Evolutionary conservation across 2,113 vertebrate species (phyloP), one percentile per base, ranked within the genome.

Genomic region (Boleophthalmus pectinirostris): DNA sequence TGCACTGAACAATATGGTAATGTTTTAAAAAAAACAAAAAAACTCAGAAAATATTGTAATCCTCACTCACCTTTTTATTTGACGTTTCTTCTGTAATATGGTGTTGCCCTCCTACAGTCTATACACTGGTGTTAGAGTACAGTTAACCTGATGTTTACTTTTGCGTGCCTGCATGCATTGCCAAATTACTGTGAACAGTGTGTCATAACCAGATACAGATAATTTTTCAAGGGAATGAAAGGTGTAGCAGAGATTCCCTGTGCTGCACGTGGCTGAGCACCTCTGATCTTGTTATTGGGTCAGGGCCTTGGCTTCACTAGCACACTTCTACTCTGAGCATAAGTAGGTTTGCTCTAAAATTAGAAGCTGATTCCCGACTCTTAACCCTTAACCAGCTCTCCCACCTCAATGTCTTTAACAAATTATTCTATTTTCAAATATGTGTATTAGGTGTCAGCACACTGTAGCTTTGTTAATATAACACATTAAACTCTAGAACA

Each of bases 211-310:
- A 38, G 15, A 63, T 63, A 14, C n/a, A 38, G 8, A 38, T n/a
- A 20, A 63, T 56, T 15, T 15, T 70, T 23, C 75, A 29, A 70
- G 70, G 57, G 67, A 70, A 73, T 79, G 64, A 46, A 65, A 60
- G 53, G 68, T 70, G 80, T 76, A 49, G 71, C 73, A 64, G 82
- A 68, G 70, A 73, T 78, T 76, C 78, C 70, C 51, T 73, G 18
- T 51, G 51, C 79, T 23, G 81, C 82, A 84, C 64, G 60, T 85
- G 79, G 75, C 78, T 18, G 43, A 78, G 79, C 71, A 68, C 68
- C 69, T 87, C 77, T 92, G 81, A 93, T 91, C 92, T 81, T 90
- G 85, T 93, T 93, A 93, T 72, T 88, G 61, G 90, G 90, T 92
- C 86, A 45, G 72, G 83, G 80, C 88, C 86, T 91, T 86, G 85